Evolutionary conservation across 2,797 vertebrate genomes (phyloP).

Genomic region (Pipistrellus pygmaeus): DNA sequence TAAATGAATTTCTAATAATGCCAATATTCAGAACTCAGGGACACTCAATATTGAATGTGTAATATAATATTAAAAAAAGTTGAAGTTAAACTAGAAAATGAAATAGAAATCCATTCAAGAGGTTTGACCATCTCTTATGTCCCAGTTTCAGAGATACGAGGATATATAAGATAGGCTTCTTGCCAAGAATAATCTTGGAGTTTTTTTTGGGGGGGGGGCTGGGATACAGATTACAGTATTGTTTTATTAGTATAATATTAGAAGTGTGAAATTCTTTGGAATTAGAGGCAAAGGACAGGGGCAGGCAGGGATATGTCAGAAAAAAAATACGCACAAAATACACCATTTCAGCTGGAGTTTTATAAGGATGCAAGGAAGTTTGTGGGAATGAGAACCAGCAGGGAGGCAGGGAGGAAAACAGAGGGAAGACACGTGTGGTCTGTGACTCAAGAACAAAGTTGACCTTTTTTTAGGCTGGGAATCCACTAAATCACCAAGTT

Average conservation of each 20-base stretch:
- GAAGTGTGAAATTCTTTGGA: neutral
- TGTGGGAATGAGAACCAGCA: neutral
- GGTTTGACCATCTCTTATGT: neutral
- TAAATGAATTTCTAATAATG: slow-evolving; percentile 20
- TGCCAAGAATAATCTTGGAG: neutral
- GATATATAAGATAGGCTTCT: neutral
- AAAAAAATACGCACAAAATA: neutral
- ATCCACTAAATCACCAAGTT: neutral
- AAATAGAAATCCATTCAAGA: slow-evolving; percentile 19
- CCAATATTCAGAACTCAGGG: slow-evolving; percentile 42
- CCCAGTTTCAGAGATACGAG: neutral
- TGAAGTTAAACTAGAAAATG: slow-evolving; percentile 10
- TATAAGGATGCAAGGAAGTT: rapidly evolving
- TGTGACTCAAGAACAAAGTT: neutral
- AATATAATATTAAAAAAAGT: slow-evolving; percentile 27
- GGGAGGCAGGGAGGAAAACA: neutral
- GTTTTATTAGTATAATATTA: neutral
- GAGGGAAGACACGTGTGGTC: rapidly evolving
- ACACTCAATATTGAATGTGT: neutral
- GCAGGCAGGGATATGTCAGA: neutral
- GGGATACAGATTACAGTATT: neutral
- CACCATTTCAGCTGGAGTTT: neutral
- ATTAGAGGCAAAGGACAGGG: neutral
- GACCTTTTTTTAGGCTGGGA: neutral
- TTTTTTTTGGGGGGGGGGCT: neutral